Evolutionary conservation across 1,140 invertebrate genomes (phyloP), one percentile per base, ranked within the genome.

Genomic region (Plodia interpunctella): DNA sequence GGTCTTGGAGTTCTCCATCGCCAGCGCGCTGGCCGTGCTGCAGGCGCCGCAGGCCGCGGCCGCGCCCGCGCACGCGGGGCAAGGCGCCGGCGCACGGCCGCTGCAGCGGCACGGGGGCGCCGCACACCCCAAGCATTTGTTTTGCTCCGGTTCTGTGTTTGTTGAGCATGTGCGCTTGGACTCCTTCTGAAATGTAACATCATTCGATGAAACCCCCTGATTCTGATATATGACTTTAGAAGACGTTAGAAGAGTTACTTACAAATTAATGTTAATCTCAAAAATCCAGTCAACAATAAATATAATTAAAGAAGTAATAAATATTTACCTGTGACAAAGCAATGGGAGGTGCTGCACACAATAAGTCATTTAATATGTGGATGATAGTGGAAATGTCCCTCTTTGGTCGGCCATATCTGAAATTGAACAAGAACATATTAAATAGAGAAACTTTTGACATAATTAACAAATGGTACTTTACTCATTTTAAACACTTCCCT

Each of bases 371-470:
- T 19, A 98, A 90, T 84, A 98, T 98, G 83, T 98, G 97, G 60
- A 98, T 97, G 56, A 98, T 98, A 13, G 97, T 98, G 54, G 94
- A 96, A 59, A 98, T 97, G 86, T 98, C 96, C 15, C 96, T 92
- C 72, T 97, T 96, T 9, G 97, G 97, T 66, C 96, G 93, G 0
- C 97, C 97, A 80, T 95, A 94, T 79, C 89, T 90, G 78, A 52
- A 87, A 78, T 56, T 44, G 3, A n/a, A 44, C 10, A 44, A 44
- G 5, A 44, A 2, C 2, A 1, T 5, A 15, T 44, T 15, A 44
- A 5, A 4, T 44, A 44, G 13, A 35, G 21, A 25, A 25, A 3
- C 2, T 25, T 25, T 25, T 25, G 21, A 6, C 21, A 25, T 25
- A 25, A 25, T 3, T 25, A 25, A 25, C n/a, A n/a, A n/a, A n/a